Evolutionary conservation across 2,797 vertebrate species (phyloP).

Genomic region (Alosa sapidissima): DNA sequence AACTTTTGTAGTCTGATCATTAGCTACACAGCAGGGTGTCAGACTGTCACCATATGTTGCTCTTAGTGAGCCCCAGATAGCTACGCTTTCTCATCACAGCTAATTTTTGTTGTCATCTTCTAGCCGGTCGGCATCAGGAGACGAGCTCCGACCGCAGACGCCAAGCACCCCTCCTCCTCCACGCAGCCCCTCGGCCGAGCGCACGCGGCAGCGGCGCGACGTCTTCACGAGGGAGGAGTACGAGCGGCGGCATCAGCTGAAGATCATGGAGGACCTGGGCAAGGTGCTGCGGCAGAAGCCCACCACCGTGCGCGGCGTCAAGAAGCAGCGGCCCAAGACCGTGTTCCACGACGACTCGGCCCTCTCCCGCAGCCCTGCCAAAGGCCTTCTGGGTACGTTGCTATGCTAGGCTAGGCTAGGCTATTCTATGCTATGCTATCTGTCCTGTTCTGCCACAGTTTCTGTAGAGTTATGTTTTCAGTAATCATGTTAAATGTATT

Average conservation of each 20-base stretch:
- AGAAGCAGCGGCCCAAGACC: slow-evolving; percentile 85
- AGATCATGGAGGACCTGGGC: slow-evolving; percentile 90
- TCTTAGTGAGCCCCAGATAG: neutral
- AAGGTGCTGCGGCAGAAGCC: slow-evolving; percentile 87
- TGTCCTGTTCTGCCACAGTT: neutral
- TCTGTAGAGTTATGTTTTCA: neutral
- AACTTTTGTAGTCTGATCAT: neutral
- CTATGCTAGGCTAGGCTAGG: neutral
- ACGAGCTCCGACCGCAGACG: slow-evolving; percentile 56
- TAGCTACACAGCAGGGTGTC: neutral
- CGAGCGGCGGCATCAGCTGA: slow-evolving; percentile 84
- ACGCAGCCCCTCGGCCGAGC: slow-evolving; percentile 66
- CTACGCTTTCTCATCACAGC: neutral
- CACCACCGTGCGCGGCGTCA: slow-evolving; percentile 76
- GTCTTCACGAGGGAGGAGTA: slow-evolving; percentile 87
- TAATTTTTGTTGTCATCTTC: neutral
- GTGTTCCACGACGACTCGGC: slow-evolving; percentile 88
- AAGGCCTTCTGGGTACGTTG: slow-evolving; percentile 82
- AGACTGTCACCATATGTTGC: slow-evolving; percentile 6
- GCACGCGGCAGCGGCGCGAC: slow-evolving; percentile 76
- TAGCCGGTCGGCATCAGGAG: slow-evolving; percentile 63
- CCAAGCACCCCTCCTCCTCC: slow-evolving; percentile 65
- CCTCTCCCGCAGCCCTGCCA: slow-evolving; percentile 83
- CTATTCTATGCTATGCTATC: neutral
- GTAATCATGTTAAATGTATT: neutral